These are phyloP conservation scores for Aleiodes testaceus DNA, from an alignment of 2,888 invertebrate genomes.

Conservation along the genomic window DNA sequence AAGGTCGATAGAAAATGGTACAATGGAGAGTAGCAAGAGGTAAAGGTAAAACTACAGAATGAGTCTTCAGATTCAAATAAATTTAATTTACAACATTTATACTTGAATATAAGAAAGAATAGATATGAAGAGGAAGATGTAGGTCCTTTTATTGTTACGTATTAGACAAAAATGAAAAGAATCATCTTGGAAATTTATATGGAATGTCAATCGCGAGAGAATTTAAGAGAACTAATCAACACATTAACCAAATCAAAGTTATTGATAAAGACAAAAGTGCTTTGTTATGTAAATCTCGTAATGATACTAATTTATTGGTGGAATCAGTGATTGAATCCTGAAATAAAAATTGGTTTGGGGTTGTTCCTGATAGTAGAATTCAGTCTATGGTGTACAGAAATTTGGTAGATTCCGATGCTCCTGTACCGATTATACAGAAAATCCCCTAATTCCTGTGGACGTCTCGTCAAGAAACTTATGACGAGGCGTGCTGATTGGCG, in stretches of 20 bases:
- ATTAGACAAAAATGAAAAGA: background rate
- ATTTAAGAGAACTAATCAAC: background rate
- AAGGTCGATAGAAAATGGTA: too few relatives aligned
- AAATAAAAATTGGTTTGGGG: background rate
- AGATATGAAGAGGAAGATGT: background rate
- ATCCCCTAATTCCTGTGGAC: too few relatives aligned
- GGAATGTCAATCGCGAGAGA: background rate
- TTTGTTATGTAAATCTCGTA: background rate
- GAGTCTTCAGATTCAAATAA: too few relatives aligned
- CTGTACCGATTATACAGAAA: too few relatives aligned
- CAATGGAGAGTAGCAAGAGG: too few relatives aligned
- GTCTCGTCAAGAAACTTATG: too few relatives aligned
- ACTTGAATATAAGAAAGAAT: background rate
- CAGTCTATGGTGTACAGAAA: background rate
- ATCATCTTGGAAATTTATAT: background rate
- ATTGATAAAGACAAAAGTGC: background rate
- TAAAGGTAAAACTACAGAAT: too few relatives aligned
- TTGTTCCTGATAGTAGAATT: background rate
- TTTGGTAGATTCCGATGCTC: too few relatives aligned
- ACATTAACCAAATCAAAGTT: background rate
- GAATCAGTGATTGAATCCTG: background rate
- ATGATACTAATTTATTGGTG: background rate
- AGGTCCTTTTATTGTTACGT: background rate
- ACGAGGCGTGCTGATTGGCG: too few relatives aligned
- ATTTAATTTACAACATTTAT: background rate